A percentile compares a stretch with the other conserved stretches of the same genome.
Conservation (phyloP, 2,113 vertebrate species). For the Arothron firmamentum region DNA sequence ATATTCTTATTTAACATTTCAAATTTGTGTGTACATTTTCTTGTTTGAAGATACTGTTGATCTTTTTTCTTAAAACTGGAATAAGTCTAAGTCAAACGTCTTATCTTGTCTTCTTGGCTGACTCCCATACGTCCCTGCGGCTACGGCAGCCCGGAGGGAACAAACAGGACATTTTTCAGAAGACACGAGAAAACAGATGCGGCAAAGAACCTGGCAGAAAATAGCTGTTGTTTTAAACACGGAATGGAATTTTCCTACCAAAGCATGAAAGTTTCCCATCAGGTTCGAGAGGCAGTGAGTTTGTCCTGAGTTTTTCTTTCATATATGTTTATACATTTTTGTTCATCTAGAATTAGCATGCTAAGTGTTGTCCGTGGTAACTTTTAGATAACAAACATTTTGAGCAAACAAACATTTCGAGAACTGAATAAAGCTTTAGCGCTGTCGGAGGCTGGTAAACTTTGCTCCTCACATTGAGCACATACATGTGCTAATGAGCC, state of each 20-base stretch:
- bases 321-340: too few species aligned
- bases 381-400: background rate
- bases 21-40: too few species aligned
- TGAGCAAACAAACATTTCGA: background rate
- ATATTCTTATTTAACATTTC: too few species aligned
- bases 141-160: slow-evolving; percentile 25
- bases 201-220: too few species aligned
- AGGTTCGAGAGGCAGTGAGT: slow-evolving; percentile 82
- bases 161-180: background rate
- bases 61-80: background rate
- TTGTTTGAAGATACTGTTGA: too few species aligned
- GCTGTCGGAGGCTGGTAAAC: background rate
- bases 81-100: background rate
- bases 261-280: slow-evolving; percentile 71
- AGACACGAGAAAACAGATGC: background rate
- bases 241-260: slow-evolving; percentile 80
- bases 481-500: too few species aligned
- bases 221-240: background rate
- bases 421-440: too few species aligned
- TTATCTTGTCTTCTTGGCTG: background rate
- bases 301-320: rapidly evolving
- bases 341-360: too few species aligned
- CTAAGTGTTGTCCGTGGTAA: background rate
- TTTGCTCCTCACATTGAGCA: background rate
- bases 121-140: background rate